These are phyloP conservation scores for Pachyuromys duprasi DNA, from an alignment of 2,797 vertebrate genomes.

Conservation along the genomic window DNA sequence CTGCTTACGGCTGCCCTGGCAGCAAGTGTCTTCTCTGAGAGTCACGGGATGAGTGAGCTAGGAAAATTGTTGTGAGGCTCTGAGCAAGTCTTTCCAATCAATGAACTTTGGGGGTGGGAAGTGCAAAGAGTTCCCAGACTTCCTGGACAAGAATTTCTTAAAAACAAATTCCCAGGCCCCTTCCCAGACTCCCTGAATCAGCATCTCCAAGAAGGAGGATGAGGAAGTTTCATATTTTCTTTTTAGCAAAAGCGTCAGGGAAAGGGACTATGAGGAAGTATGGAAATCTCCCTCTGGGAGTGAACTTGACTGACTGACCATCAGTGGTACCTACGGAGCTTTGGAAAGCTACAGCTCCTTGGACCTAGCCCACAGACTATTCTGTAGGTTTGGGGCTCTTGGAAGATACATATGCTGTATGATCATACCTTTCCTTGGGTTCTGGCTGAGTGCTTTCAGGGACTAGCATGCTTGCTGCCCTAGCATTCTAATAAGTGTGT, in stretches of 20 bases:
- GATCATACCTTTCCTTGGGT: not conserved
- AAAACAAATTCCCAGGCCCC: conserved; percentile 52
- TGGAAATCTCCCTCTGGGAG: conserved; percentile 13
- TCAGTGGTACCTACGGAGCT: not conserved
- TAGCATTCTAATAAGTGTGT: not conserved
- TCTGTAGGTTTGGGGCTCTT: not conserved
- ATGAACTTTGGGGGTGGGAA: not conserved
- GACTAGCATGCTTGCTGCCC: not conserved
- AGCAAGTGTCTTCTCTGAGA: not conserved
- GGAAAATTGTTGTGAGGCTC: not conserved
- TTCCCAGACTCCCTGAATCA: conserved; percentile 57
- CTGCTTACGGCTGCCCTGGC: not conserved
- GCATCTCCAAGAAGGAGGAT: conserved; percentile 57
- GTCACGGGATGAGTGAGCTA: not conserved
- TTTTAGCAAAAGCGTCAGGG: not conserved
- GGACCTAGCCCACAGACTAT: not conserved
- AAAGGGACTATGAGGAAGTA: not conserved
- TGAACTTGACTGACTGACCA: not conserved
- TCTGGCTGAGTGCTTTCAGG: not conserved
- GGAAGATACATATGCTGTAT: too few relatives aligned
- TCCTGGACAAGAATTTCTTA: conserved; percentile 26
- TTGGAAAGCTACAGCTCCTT: not conserved
- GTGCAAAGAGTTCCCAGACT: conserved; percentile 52
- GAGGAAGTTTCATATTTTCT: not conserved
- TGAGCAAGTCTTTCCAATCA: not conserved